phyloP scores from a whole-genome alignment of 30 jellyfish, hydroid and myxozoan genomes.

The Sanderia malayensis region DNA sequence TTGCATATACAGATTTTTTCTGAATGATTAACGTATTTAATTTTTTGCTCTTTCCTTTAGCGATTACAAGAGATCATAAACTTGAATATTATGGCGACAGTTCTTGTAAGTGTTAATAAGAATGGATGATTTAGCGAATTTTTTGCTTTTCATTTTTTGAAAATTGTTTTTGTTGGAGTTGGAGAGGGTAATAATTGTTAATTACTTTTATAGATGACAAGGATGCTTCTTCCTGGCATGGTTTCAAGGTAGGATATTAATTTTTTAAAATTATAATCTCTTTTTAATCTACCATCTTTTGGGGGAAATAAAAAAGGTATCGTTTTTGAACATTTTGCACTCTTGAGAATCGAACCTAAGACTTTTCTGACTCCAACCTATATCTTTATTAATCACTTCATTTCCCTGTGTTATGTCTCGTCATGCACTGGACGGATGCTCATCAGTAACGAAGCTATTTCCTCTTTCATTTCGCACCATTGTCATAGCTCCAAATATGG shows the following conservation, averaged over 20 bases:
- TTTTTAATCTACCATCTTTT: too few species aligned
- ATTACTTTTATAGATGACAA: slow-evolving; percentile 75
- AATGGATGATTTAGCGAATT: too few species aligned
- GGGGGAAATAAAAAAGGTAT: too few species aligned
- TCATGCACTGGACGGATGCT: slow-evolving; percentile 36
- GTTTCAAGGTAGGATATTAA: slow-evolving; percentile 48
- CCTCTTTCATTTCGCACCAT: slow-evolving; percentile 62
- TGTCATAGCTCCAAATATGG: slow-evolving; percentile 48
- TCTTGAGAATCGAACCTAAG: too few species aligned
- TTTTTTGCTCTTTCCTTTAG: neutral
- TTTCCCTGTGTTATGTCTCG: slow-evolving; percentile 8
- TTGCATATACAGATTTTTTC: too few species aligned
- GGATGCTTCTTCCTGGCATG: slow-evolving; percentile 71
- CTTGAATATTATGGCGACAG: slow-evolving; percentile 60
- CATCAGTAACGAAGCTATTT: slow-evolving; percentile 25
- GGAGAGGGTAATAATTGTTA: too few species aligned
- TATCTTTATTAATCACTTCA: too few species aligned
- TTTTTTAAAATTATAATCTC: too few species aligned
- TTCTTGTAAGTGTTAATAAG: slow-evolving; percentile 41
- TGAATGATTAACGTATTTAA: neutral
- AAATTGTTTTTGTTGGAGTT: too few species aligned
- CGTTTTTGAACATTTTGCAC: too few species aligned
- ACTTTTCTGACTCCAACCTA: too few species aligned
- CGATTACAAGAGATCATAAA: slow-evolving; percentile 49
- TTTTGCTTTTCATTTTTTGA: too few species aligned